Base-by-base conservation (phyloP, 2,797 vertebrate genomes). In the Semaprochilodus insignis region DNA sequence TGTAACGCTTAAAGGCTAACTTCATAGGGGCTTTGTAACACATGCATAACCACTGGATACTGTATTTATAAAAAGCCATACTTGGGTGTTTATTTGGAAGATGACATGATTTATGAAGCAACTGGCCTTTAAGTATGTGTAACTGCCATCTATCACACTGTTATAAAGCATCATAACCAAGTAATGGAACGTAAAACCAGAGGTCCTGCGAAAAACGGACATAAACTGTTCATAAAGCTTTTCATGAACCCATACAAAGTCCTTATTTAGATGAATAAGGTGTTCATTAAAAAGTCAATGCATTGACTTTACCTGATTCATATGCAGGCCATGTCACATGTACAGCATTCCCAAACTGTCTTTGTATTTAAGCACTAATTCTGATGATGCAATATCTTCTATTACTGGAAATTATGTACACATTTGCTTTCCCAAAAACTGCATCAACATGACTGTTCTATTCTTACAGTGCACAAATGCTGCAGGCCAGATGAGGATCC, bases 391-490 rank as follows among this genome's bases (percentile, higher is more conserved):
- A 4, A 21, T 57, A 21, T 57, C 6, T 13, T 57, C 21, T 21
- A 57, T 57, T 55, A 5, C 16, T 19, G 21, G 19, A 55, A 55
- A 55, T 21, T 0, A 44, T 44, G 19, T 6, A 8, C 16, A 55
- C 19, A 62, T 19, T 62, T 40, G 36, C 21, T 66, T 34, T 19
- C 31, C 31, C 2, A 6, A 5, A 21, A 31, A 65, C 23, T 15
- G 15, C 7, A 6, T 21, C 19, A 40, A 19, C n/a, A 8, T 69
- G 19, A 6, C 21, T 69, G 6, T 66, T 8, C 3, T 82, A 31
- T 84, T 85, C 60, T 81, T 57, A 44, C 73, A 87, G 84, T 78
- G 74, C 31, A 62, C 60, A 80, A 62, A 81, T 25, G 60, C 72
- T 55, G 62, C 60, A 51, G 67, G 74, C 66, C 70, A 73, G 77